phyloP scores from a whole-genome alignment of 2,888 invertebrate genomes.

The Leptarthrus brevirostris region DNA sequence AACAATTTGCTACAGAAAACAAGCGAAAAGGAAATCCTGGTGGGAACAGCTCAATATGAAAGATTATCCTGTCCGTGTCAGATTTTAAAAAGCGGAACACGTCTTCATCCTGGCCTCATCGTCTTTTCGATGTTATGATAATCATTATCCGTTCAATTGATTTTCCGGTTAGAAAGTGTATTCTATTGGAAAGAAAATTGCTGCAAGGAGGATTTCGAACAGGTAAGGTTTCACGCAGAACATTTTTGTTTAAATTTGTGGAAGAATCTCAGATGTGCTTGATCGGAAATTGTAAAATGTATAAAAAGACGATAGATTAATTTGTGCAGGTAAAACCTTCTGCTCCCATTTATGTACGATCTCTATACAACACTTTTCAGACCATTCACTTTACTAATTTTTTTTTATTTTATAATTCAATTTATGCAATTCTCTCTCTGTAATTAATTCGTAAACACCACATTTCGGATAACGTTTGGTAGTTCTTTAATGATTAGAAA shows the following conservation, averaged over 20 bases:
- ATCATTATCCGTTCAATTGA: slow-evolving; percentile 18
- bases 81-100: slow-evolving; percentile 28
- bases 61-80: slow-evolving; percentile 22
- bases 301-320: too few relatives aligned
- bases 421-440: background rate
- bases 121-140: slow-evolving; percentile 6
- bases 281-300: too few relatives aligned
- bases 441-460: background rate
- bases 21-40: background rate
- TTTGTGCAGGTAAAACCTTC: too few relatives aligned
- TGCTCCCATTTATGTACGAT: too few relatives aligned
- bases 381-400: too few relatives aligned
- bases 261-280: background rate
- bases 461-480: background rate
- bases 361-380: too few relatives aligned
- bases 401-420: too few relatives aligned
- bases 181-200: background rate
- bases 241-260: too few relatives aligned
- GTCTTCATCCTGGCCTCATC: slow-evolving; percentile 1
- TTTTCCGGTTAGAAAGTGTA: slow-evolving; percentile 5
- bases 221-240: background rate
- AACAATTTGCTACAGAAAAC: background rate
- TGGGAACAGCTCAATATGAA: slow-evolving; percentile 14
- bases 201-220: background rate
- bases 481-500: slow-evolving; percentile 1